Evolutionary conservation across 2,888 invertebrate genomes (phyloP).

Genomic region (Perizoma affinitatum): DNA sequence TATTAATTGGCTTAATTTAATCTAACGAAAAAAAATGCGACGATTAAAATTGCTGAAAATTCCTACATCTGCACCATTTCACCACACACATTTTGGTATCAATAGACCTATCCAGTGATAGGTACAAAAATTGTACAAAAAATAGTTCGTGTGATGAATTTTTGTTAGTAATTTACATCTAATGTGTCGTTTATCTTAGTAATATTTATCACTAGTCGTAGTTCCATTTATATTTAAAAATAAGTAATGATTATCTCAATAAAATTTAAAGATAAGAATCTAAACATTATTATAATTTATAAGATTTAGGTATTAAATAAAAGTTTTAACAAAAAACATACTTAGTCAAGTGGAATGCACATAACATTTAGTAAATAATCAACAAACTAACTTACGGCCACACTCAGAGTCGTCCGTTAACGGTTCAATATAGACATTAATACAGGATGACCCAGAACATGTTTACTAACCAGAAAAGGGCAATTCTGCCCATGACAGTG

Average conservation of each 20-base stretch:
- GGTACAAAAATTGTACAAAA: too few species aligned
- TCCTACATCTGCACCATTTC: too few species aligned
- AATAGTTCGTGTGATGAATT: neutral
- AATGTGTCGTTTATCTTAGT: constrained; percentile 10
- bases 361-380: constrained; percentile 14
- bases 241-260: constrained; percentile 35
- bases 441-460: too few species aligned
- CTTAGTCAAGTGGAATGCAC: constrained; percentile 13
- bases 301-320: neutral
- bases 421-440: too few species aligned
- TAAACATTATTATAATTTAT: constrained; percentile 5
- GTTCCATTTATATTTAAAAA: constrained; percentile 31
- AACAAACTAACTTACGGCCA: constrained; percentile 6
- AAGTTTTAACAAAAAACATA: neutral
- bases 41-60: too few species aligned
- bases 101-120: too few species aligned
- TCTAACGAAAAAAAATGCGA: too few species aligned
- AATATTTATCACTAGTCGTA: constrained; percentile 17
- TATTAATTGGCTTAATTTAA: too few species aligned
- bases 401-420: neutral
- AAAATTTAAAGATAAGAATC: constrained; percentile 37
- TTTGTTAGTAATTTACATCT: neutral
- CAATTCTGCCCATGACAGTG: too few species aligned
- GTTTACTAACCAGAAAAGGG: too few species aligned
- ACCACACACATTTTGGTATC: too few species aligned